These are phyloP conservation scores for Apogon talboti DNA, from an alignment of 2,797 vertebrate genomes.

Conservation along the genomic window DNA sequence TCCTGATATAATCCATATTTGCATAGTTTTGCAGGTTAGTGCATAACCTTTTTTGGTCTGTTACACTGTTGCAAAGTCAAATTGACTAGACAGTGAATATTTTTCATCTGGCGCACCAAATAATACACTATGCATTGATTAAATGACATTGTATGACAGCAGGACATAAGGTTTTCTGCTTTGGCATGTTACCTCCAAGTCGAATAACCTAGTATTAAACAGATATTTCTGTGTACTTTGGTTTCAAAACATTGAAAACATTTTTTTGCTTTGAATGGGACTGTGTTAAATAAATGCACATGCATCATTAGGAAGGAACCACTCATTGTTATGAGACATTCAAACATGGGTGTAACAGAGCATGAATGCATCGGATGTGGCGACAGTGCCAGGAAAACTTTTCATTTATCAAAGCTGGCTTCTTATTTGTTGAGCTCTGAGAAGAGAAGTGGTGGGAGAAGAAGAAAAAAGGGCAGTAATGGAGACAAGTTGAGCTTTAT, in stretches of 20 bases:
- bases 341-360: conserved; percentile 46
- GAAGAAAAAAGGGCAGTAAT: conserved; percentile 35
- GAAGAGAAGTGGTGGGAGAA: conserved; percentile 46
- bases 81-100: conserved; percentile 2
- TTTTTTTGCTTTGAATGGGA: conserved; percentile 21
- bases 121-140: conserved; percentile 44
- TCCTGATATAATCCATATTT: not conserved
- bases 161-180: not conserved
- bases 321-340: conserved; percentile 46
- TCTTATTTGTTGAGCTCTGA: conserved; percentile 27
- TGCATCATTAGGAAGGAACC: conserved; percentile 50
- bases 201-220: not conserved
- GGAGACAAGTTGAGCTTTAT: conserved; percentile 46
- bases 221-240: not conserved
- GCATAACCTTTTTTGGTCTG: conserved; percentile 33
- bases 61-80: conserved; percentile 15
- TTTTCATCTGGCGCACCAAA: conserved; percentile 41
- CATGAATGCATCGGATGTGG: conserved; percentile 39
- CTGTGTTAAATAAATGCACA: conserved; percentile 27
- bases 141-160: conserved; percentile 23
- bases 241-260: not conserved
- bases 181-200: too few species aligned
- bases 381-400: conserved; percentile 51
- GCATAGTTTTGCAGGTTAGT: not conserved
- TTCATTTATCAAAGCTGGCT: conserved; percentile 54